Base-by-base conservation (phyloP, 2,888 invertebrate species). In the Drosophila ochracea region DNA sequence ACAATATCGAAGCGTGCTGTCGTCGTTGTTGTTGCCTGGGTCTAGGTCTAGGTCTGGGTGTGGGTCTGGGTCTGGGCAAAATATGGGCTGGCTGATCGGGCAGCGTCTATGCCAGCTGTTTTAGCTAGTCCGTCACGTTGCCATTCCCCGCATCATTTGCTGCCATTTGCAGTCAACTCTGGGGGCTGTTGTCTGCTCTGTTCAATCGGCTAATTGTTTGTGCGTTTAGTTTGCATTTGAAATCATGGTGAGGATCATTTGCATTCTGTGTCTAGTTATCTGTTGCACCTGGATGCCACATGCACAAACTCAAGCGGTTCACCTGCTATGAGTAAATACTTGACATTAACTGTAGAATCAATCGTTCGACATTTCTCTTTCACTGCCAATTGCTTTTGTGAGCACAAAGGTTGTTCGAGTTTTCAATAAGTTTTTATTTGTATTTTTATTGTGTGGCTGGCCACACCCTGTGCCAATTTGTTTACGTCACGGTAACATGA, bases 401-500 rank as follows among this genome's bases (percentile, higher is more conserved):
- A 33, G 35, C n/a, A 33, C 4, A 52, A 19, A 11, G n/a, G 19
- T 37, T 6, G 41, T 39, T 28, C 53, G n/a, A 16, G 16, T 35
- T 55, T 35, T 30, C 43, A 43, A 21, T 6, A 21, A 21, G 35
- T 16, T 39, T 63, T 35, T 11, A 58, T 50, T 28, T 37, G 28
- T 31, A 31, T 28, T 33, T 60, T 62, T 33, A 53, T 50, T 67
- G 50, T 10, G 39, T 41, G 19, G 13, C 55, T 31, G 43, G 59
- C 64, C 73, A 55, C 75, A 70, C 76, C 73, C 68, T 65, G 37
- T 11, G 25, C 33, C 61, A 72, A 76, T 78, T 90, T 81, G 76
- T 84, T 86, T 77, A 41, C 67, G 68, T 72, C 65, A 69, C 67
- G 52, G 63, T 68, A 30, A 52, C 63, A 69, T 55, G 66, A 30